phyloP scores from a whole-genome alignment of 2,888 invertebrate species.

The Cephus pygmeus region DNA sequence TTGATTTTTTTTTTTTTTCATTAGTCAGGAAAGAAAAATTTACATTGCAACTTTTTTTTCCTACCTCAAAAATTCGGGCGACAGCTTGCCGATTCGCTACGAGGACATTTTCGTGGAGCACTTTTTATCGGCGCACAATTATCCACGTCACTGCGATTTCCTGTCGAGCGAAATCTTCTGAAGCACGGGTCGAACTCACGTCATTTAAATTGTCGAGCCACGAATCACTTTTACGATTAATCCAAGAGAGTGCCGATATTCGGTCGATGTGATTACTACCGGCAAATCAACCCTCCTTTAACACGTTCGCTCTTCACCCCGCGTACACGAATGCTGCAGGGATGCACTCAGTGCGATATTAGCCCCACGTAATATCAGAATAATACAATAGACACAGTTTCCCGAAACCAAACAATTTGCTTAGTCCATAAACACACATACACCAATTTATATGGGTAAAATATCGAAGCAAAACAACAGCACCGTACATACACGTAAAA shows the following conservation, averaged over 20 bases:
- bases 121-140: neutral
- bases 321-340: neutral
- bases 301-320: neutral
- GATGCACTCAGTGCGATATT: neutral
- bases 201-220: neutral
- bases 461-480: neutral
- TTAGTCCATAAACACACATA: neutral
- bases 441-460: neutral
- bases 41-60: conserved; percentile 7
- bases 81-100: conserved; percentile 53
- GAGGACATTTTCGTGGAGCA: conserved; percentile 44
- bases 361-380: neutral
- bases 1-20: neutral
- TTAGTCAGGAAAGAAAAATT: neutral
- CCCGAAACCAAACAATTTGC: neutral
- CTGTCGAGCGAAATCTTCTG: neutral
- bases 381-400: neutral
- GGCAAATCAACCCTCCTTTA: neutral
- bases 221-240: neutral
- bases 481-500: neutral
- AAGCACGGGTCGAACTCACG: neutral
- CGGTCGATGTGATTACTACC: neutral
- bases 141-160: neutral
- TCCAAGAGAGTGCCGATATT: neutral
- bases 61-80: conserved; percentile 57